phyloP scores from a whole-genome alignment of 2,888 invertebrate genomes.

The Ormyrus labotus region DNA sequence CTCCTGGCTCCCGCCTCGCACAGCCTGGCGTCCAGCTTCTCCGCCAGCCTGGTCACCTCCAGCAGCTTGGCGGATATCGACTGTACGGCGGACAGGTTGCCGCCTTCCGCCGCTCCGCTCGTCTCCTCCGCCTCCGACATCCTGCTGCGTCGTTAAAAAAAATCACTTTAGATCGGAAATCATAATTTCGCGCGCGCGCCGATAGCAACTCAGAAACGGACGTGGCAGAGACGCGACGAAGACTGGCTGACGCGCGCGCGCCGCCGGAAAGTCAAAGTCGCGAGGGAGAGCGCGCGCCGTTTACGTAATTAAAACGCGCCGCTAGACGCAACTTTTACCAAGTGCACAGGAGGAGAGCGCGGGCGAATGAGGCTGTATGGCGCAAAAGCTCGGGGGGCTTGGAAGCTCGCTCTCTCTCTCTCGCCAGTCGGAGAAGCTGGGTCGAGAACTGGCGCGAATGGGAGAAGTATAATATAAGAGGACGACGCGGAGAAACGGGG shows the following conservation, averaged over 20 bases:
- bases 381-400: constrained; percentile 9
- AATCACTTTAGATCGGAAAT: neutral
- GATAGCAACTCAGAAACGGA: neutral
- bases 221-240: neutral
- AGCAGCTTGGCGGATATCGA: constrained; percentile 82
- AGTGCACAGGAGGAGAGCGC: constrained; percentile 30
- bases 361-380: constrained; percentile 51
- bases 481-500: neutral
- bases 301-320: constrained; percentile 26
- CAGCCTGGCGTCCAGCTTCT: constrained; percentile 79
- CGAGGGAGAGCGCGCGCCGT: neutral
- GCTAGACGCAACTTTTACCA: constrained; percentile 30
- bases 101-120: constrained; percentile 21
- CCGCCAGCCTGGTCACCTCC: constrained; percentile 82
- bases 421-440: neutral
- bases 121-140: constrained; percentile 65
- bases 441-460: neutral
- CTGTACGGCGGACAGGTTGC: constrained; percentile 81
- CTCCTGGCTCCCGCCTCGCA: constrained; percentile 72
- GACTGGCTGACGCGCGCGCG: constrained; percentile 1
- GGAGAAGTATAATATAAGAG: neutral
- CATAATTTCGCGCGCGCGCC: neutral
- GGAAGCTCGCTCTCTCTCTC: no score
- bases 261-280: constrained; percentile 35
- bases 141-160: constrained; percentile 59